These are phyloP conservation scores for Drosophila mimica DNA, from an alignment of 2,888 invertebrate species.

Conservation along the genomic window DNA sequence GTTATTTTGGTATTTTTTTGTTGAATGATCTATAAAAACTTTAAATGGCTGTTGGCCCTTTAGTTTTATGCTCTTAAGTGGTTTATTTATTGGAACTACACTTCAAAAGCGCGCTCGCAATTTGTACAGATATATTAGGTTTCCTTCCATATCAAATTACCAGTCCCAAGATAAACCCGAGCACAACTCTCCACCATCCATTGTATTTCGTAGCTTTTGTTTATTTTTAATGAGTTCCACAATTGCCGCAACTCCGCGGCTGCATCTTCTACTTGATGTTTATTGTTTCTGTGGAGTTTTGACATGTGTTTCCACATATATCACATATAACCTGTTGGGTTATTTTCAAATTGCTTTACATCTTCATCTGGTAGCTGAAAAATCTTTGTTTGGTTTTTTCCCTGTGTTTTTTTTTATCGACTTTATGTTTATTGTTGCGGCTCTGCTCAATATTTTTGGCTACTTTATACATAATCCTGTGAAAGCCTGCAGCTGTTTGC, in stretches of 20 bases:
- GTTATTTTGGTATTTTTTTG: slow-evolving; percentile 13
- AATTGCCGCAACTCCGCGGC: slow-evolving; percentile 39
- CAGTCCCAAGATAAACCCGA: slow-evolving; percentile 32
- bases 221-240: slow-evolving; percentile 65
- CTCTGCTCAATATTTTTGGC: slow-evolving; percentile 26
- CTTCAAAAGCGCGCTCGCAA: slow-evolving; percentile 61
- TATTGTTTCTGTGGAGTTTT: slow-evolving; percentile 60
- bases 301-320: slow-evolving; percentile 57
- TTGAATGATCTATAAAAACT: slow-evolving; percentile 60
- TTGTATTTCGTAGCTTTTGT: slow-evolving; percentile 52
- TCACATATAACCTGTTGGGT: slow-evolving; percentile 18
- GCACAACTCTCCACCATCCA: slow-evolving; percentile 23
- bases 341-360: slow-evolving; percentile 2
- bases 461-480: slow-evolving; percentile 12
- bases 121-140: slow-evolving; percentile 60
- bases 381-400: slow-evolving; percentile 3
- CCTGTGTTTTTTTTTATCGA: neutral
- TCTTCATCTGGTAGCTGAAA: neutral
- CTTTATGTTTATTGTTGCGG: slow-evolving; percentile 3
- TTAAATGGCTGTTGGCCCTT: slow-evolving; percentile 56
- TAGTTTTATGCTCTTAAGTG: slow-evolving; percentile 55
- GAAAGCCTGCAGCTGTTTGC: slow-evolving; percentile 34
- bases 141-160: slow-evolving; percentile 72
- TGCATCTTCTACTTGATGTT: slow-evolving; percentile 26
- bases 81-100: slow-evolving; percentile 59